Base-by-base conservation (phyloP, 1,140 invertebrate species). In the Galendromus occidentalis region DNA sequence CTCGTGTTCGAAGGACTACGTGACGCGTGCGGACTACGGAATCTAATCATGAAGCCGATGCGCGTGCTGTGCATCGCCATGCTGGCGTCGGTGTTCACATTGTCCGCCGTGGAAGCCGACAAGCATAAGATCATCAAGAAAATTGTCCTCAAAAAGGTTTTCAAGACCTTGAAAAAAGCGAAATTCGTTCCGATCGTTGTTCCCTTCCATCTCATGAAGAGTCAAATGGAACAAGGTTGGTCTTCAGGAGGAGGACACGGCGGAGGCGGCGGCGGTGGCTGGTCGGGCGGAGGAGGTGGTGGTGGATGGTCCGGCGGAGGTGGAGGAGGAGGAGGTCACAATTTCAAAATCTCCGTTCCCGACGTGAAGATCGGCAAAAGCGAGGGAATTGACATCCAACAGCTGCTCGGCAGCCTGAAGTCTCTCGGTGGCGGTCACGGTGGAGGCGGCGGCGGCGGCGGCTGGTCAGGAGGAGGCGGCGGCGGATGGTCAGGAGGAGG, bases 91-190 rank as follows among this genome's bases (percentile, higher is more conserved):
- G 33, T 59, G 22, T 29, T 59, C 25, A 59, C 22, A 33, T 25
- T 59, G 14, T 25, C 51, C n/a, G 20, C 33, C 51, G 51, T 59
- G 1, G 51, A 59, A 25, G 51, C 25, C 22, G 51, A 59, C 51
- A 59, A 59, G 51, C 51, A 59, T 33, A 59, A 59, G 25, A 59
- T 59, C 33, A 59, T 59, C 2, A 59, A 59, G 33, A 59, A 59
- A 33, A 59, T 59, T 33, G 51, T 59, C 14, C 22, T 59, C 12
- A 59, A 59, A 9, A 59, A 59, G 22, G 51, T 59, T 9, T 59
- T 59, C 33, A 59, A 59, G 20, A 14, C 12, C 22, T 22, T 59
- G 1, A 59, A 59, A 9, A 59, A 59, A 20, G 51, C 51, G 2
- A 59, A 59, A 59, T 59, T 59, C 22, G 51, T 59, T 6, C 51